Evolutionary conservation across 64 coral and sea anemone genomes (phyloP).

Genomic region (Actinia equina): DNA sequence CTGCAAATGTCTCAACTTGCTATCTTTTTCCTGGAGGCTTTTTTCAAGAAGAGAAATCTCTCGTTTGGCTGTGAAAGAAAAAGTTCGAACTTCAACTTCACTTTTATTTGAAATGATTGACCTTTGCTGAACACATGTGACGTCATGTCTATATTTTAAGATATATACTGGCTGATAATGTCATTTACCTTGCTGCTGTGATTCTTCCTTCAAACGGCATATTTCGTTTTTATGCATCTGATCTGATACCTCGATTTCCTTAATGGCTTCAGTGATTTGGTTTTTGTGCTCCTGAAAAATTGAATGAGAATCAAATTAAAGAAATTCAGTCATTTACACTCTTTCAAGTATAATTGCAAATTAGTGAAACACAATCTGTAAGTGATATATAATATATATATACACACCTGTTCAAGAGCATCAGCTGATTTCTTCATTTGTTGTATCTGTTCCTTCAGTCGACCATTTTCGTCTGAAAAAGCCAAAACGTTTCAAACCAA

Average conservation of each 20-base stretch:
- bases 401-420: not conserved
- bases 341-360: too few species aligned
- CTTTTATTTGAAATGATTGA: not conserved
- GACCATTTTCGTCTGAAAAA: not conserved
- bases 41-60: conserved; percentile 48
- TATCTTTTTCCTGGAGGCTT: conserved; percentile 34
- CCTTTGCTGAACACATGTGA: not conserved
- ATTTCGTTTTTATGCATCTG: conserved; percentile 45
- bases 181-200: conserved; percentile 23
- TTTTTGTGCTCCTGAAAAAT: conserved; percentile 35
- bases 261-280: conserved; percentile 42
- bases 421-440: not conserved
- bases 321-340: not conserved
- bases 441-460: not conserved
- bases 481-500: too few species aligned
- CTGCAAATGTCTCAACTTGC: conserved; percentile 36
- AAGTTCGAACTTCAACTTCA: not conserved
- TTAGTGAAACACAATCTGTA: too few species aligned
- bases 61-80: conserved; percentile 23
- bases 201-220: conserved; percentile 26
- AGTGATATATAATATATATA: too few species aligned
- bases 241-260: conserved; percentile 30
- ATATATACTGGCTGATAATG: too few species aligned
- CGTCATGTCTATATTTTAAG: not conserved
- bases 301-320: not conserved